A percentile compares a stretch with the other conserved stretches of the same genome.
phyloP scores from a whole-genome alignment of 1,140 invertebrate species.

The fruit fly (Drosophila melanogaster) region DNA sequence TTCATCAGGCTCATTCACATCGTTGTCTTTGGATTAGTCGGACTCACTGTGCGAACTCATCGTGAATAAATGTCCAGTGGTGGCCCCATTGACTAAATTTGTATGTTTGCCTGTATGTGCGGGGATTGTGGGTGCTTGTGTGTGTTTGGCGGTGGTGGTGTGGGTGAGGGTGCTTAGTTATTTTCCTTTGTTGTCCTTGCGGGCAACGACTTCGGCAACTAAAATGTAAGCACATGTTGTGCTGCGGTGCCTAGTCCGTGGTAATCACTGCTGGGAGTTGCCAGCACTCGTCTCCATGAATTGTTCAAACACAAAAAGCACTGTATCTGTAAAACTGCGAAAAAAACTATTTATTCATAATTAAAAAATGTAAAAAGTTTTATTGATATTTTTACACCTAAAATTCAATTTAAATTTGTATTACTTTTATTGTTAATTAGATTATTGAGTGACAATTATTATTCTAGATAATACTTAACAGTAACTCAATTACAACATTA shows the following conservation, averaged over 20 bases:
- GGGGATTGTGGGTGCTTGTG: constrained; percentile 11
- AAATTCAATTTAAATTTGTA: too few species aligned
- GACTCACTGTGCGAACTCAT: constrained; percentile 55
- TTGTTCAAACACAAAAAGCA: not conserved
- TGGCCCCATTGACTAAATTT: constrained; percentile 25
- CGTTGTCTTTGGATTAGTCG: constrained; percentile 64
- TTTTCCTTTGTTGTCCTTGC: constrained; percentile 53
- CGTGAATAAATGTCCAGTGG: constrained; percentile 74
- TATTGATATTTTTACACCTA: too few species aligned
- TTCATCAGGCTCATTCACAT: constrained; percentile 51
- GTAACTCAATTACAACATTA: too few species aligned
- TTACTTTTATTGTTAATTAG: too few species aligned
- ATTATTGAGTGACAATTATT: too few species aligned
- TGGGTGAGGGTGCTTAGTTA: constrained; percentile 47
- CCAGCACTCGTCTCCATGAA: constrained; percentile 7
- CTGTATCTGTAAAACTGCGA: not conserved
- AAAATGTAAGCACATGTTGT: constrained; percentile 66
- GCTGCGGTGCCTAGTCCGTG: constrained; percentile 29
- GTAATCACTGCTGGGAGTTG: constrained; percentile 13
- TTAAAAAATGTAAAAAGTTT: too few species aligned
- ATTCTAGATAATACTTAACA: too few species aligned
- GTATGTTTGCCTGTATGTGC: constrained; percentile 3
- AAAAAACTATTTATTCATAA: not conserved
- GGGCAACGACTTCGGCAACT: constrained; percentile 58
- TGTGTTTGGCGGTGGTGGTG: constrained; percentile 8